A percentile compares a stretch with the other conserved stretches of the same genome.
Conservation (phyloP, 2,888 invertebrate genomes). For the Theretra japonica region DNA sequence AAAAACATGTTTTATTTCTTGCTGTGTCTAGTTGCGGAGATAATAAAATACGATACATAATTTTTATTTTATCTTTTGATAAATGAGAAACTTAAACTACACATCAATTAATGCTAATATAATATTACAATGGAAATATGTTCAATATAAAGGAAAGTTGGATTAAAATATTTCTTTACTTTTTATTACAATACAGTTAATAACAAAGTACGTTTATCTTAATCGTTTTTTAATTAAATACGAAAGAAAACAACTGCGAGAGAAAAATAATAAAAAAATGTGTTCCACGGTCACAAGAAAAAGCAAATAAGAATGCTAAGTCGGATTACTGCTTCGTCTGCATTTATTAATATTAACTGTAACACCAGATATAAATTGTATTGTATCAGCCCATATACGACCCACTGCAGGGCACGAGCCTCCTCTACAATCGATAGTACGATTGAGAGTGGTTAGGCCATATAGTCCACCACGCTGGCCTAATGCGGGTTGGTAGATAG, state of each 20-base stretch:
- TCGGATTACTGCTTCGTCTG: conserved; percentile 17
- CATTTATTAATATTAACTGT: conserved; percentile 14
- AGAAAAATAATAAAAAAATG: conserved; percentile 14
- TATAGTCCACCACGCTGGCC: too few relatives aligned
- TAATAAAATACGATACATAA: too few relatives aligned
- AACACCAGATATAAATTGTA: not conserved
- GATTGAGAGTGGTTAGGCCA: too few relatives aligned
- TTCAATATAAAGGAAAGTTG: too few relatives aligned
- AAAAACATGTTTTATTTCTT: too few relatives aligned
- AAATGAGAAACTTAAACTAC: not conserved
- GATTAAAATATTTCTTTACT: too few relatives aligned
- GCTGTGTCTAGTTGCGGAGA: too few relatives aligned
- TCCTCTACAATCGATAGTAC: too few relatives aligned
- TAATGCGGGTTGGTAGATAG: too few relatives aligned
- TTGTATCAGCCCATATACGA: too few relatives aligned
- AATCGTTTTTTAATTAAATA: conserved; percentile 16
- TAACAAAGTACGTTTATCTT: conserved; percentile 15
- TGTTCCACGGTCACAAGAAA: not conserved
- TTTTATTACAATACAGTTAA: not conserved
- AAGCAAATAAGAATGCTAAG: conserved; percentile 5
- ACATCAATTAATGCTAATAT: not conserved
- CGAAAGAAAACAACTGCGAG: conserved; percentile 1
- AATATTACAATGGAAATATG: not conserved
- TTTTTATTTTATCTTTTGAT: too few relatives aligned
- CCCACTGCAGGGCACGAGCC: too few relatives aligned